These are phyloP conservation scores for Camponotus floridanus DNA, from an alignment of 1,140 invertebrate species.

Conservation along the genomic window DNA sequence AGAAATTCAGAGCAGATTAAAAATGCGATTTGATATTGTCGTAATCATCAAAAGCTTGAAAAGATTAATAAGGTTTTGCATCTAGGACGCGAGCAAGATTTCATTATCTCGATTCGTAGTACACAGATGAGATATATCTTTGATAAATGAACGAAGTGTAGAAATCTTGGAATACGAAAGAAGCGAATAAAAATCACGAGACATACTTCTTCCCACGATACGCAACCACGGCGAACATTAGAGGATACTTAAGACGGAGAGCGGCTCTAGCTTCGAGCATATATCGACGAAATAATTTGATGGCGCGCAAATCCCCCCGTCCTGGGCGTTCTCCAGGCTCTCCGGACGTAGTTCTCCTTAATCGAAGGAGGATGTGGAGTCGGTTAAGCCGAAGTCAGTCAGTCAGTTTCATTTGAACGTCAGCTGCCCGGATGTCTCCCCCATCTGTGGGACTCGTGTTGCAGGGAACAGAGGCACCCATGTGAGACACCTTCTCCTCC, in stretches of 20 bases:
- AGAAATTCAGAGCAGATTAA: neutral
- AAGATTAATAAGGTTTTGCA: neutral
- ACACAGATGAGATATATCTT: neutral
- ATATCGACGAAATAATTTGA: constrained; percentile 68
- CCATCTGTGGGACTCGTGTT: constrained; percentile 85
- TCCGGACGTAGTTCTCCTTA: constrained; percentile 86
- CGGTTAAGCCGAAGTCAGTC: constrained; percentile 86
- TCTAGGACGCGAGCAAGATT: neutral
- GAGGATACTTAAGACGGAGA: constrained; percentile 22
- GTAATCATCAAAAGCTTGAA: neutral
- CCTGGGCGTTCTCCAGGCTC: constrained; percentile 65
- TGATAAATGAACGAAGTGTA: neutral
- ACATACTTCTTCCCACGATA: constrained; percentile 19
- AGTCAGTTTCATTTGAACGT: constrained; percentile 86
- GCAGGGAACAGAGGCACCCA: constrained; percentile 85
- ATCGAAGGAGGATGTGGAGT: constrained; percentile 87
- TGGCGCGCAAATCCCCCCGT: constrained; percentile 63
- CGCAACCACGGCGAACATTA: neutral
- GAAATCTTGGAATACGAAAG: constrained; percentile 35
- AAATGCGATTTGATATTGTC: neutral
- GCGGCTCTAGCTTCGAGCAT: neutral
- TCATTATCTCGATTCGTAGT: constrained; percentile 1
- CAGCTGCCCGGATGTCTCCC: constrained; percentile 87
- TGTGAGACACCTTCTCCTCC: constrained; percentile 86
- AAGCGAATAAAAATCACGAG: neutral